Base-by-base conservation (phyloP, 37 sponge, comb jelly and placozoan genomes). In the Ianthella basta region DNA sequence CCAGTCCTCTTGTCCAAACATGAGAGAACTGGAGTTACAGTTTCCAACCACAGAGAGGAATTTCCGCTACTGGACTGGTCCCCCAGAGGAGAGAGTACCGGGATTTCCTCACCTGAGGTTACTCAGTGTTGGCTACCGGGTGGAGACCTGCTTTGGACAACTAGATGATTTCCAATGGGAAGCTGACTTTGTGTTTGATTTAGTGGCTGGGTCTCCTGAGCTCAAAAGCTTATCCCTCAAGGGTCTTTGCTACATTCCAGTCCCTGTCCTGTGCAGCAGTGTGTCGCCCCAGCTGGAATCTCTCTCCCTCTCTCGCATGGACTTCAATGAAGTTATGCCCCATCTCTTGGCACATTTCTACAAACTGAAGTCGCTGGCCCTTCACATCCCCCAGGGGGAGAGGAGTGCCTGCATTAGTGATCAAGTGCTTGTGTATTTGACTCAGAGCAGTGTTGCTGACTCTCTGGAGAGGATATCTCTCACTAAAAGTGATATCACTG, bases 301-400 rank as follows among this genome's bases (percentile, higher is more conserved):
- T 25, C 78, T 75, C 38, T 75, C 78, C 39, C 53, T 75, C 23
- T 25, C 78, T 8, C 44, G 78, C 16, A 36, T 75, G 23, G 78
- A 75, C n/a, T 75, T 36, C 10, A 44, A 44, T 18, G 25, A 75
- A 1, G 15, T 4, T 1, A 53, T 75, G 33, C 78, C 32, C 18
- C 15, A 1, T 20, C 37, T 75, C n/a, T 18, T 75, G 25, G 4
- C 41, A 8, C 78, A 75, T 14, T 75, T 75, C 78, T 53, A 18
- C 50, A 39, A 75, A 50, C 78, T 75, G 21, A 75, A 41, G 54
- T 20, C 21, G 15, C 78, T 75, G 0, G n/a, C 16, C 54, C 54
- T 75, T 20, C 37, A 19, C 25, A 50, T 75, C 78, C 50, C 78
- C 20, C 44, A 40, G n/a, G 54, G 21, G 21, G 78, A 24, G n/a